Conservation (phyloP, 2,113 vertebrate species). For the Platichthys flesus region DNA sequence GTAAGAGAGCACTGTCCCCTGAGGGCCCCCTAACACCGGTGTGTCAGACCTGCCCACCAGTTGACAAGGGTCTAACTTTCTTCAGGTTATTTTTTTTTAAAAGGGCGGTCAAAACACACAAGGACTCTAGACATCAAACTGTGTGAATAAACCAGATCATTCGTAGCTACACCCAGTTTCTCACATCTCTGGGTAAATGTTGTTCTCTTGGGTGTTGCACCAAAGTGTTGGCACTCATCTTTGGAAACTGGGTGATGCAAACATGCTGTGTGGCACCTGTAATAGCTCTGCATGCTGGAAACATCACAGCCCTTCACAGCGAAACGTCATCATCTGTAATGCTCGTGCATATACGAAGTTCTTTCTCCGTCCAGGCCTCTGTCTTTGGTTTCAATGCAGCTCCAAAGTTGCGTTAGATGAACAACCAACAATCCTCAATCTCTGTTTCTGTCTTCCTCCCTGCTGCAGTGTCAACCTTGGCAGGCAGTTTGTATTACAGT, state of each 20-base stretch:
- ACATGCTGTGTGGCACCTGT: constrained; percentile 36
- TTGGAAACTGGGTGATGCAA: constrained; percentile 49
- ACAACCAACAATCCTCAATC: constrained; percentile 26
- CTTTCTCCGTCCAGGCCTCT: constrained; percentile 36
- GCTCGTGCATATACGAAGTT: constrained; percentile 18
- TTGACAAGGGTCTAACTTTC: constrained; percentile 39
- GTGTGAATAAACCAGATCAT: constrained; percentile 7
- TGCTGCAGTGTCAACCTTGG: constrained; percentile 51
- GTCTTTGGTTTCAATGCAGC: constrained; percentile 41
- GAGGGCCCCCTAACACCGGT: constrained; percentile 50
- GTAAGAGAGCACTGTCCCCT: constrained; percentile 57
- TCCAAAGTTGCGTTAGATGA: constrained; percentile 47
- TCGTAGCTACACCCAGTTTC: not conserved
- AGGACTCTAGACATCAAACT: not conserved
- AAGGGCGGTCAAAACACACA: not conserved
- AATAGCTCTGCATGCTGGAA: constrained; percentile 39
- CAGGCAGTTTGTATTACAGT: constrained; percentile 32
- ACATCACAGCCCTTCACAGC: constrained; percentile 31
- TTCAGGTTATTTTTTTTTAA: not conserved
- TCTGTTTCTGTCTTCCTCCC: constrained; percentile 40
- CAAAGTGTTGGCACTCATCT: constrained; percentile 23
- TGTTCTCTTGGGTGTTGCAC: constrained; percentile 45
- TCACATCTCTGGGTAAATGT: constrained; percentile 33
- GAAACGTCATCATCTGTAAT: constrained; percentile 47
- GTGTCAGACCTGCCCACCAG: constrained; percentile 53